Percentiles rank a stretch among this genome's conserved stretches.
phyloP scores from a whole-genome alignment of 2,113 vertebrate genomes.

The Murina feae region DNA sequence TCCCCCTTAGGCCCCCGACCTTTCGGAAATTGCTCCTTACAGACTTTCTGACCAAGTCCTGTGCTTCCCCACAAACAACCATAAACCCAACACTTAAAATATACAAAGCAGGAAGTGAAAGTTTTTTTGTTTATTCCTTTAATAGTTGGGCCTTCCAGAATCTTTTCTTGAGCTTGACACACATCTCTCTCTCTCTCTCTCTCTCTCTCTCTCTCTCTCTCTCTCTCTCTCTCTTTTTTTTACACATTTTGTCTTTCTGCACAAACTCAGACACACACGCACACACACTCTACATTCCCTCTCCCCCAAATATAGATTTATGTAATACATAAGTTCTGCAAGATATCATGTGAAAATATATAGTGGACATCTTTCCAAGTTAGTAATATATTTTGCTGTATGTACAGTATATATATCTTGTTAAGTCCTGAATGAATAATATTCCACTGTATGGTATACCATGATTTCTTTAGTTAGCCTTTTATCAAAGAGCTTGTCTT shows the following conservation, averaged over 20 bases:
- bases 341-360: not conserved
- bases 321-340: not conserved
- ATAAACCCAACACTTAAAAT: not conserved
- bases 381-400: not conserved
- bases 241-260: not conserved
- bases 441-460: not conserved
- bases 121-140: not conserved
- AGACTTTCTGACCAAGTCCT: too few relatives aligned
- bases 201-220: too few relatives aligned
- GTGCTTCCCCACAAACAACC: too few relatives aligned
- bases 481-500: not conserved
- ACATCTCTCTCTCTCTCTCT: not conserved
- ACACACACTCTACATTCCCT: not conserved
- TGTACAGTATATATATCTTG: not conserved
- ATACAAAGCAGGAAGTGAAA: not conserved
- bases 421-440: not conserved
- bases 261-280: not conserved
- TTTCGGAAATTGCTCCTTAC: too few relatives aligned
- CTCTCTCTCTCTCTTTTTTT: too few relatives aligned
- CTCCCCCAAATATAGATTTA: not conserved
- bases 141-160: not conserved
- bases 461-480: not conserved
- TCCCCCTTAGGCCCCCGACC: too few relatives aligned
- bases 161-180: not conserved
- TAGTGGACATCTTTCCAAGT: not conserved